These are phyloP conservation scores for Umimayanthus kanabou DNA, from an alignment of 92 coral and sea anemone species.

Conservation along the genomic window DNA sequence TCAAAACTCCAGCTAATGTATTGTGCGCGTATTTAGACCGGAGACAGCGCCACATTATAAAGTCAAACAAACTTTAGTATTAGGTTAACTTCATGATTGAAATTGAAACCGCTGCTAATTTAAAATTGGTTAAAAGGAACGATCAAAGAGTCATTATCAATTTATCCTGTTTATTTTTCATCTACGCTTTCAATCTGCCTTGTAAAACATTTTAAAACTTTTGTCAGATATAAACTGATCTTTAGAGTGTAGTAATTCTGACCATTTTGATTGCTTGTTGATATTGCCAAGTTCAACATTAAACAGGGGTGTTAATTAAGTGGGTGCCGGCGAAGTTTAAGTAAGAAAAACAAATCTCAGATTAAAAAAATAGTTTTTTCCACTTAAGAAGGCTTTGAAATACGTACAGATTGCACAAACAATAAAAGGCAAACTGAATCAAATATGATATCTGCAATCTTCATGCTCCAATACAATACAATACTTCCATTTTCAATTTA, in stretches of 20 bases:
- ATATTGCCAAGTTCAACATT: slow-evolving; percentile 7
- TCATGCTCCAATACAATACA: too few species aligned
- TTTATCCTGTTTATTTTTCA: not conserved
- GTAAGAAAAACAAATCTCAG: not conserved
- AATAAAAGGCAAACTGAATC: not conserved
- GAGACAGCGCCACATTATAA: not conserved
- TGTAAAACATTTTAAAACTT: slow-evolving; percentile 8
- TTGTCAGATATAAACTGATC: not conserved
- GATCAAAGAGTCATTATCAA: slow-evolving; percentile 1
- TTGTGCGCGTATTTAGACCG: not conserved
- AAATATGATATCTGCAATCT: not conserved
- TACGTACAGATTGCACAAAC: not conserved
- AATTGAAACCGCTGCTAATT: not conserved
- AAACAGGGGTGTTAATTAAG: not conserved
- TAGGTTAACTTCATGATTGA: not conserved
- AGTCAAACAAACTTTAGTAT: too few species aligned
- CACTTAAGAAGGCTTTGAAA: not conserved
- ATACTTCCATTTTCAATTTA: not conserved
- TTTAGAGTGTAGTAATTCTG: not conserved
- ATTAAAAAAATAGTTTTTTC: not conserved
- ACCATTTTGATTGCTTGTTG: not conserved
- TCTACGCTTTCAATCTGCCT: not conserved
- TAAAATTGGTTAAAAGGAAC: not conserved
- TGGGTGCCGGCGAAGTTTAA: not conserved
- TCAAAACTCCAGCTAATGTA: too few species aligned